phyloP scores from a whole-genome alignment of 2,888 invertebrate species.

The Microplitis deprimator region DNA sequence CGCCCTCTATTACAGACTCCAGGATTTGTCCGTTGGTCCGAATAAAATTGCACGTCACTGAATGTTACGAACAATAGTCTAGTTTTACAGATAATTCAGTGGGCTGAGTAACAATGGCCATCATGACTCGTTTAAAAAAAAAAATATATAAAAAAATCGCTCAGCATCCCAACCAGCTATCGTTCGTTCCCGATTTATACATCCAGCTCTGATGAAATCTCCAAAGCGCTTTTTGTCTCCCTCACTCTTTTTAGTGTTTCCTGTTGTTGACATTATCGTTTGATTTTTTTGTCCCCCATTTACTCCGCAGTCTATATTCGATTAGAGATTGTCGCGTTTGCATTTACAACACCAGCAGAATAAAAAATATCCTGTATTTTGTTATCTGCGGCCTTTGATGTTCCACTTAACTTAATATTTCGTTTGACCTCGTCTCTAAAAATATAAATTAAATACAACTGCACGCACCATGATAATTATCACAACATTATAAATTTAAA shows the following conservation, averaged over 20 bases:
- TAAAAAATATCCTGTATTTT: background rate
- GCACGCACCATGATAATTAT: background rate
- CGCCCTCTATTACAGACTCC: background rate
- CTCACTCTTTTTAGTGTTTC: background rate
- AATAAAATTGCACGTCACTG: background rate
- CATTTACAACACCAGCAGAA: background rate
- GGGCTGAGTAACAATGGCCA: background rate
- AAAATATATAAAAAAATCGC: background rate
- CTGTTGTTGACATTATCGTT: background rate
- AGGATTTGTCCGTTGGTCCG: background rate
- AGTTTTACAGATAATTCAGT: background rate
- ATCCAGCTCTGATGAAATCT: background rate
- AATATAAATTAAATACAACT: background rate
- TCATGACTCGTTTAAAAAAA: background rate
- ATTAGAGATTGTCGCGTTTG: background rate
- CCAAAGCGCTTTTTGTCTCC: background rate
- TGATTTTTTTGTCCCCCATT: background rate
- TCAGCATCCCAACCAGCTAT: background rate
- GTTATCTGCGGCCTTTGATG: background rate
- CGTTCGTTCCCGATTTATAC: background rate
- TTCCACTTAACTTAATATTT: background rate
- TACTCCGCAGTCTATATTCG: background rate
- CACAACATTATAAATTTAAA: background rate
- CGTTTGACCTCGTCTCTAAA: constrained; percentile 1
- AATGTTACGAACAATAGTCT: background rate